These are phyloP conservation scores for Lycia hirtaria DNA, from an alignment of 2,888 invertebrate genomes.

Conservation along the genomic window DNA sequence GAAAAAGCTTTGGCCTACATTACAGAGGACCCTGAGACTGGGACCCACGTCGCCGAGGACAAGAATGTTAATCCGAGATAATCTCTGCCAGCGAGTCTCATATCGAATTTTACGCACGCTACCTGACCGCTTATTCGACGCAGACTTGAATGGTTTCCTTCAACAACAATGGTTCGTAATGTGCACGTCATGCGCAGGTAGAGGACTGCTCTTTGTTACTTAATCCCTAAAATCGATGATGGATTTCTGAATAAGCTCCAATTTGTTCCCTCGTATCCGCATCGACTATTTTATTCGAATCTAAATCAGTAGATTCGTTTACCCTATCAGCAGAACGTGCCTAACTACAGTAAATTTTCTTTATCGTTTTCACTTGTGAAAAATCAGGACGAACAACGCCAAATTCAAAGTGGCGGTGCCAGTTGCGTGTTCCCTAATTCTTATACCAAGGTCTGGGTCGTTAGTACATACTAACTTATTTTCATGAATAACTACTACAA, in stretches of 20 bases:
- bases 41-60: conserved; percentile 58
- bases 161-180: conserved; percentile 67
- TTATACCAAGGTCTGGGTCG: conserved; percentile 58
- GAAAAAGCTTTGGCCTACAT: conserved; percentile 67
- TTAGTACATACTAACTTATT: conserved; percentile 57
- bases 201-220: conserved; percentile 58
- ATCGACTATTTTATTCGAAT: conserved; percentile 6
- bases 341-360: conserved; percentile 21
- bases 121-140: conserved; percentile 76
- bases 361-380: conserved; percentile 29
- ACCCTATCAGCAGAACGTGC: conserved; percentile 26
- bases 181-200: conserved; percentile 68
- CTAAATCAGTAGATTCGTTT: conserved; percentile 5
- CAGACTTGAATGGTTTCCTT: conserved; percentile 74
- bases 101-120: conserved; percentile 80
- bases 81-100: conserved; percentile 69
- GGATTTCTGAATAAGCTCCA: conserved; percentile 27
- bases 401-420: conserved; percentile 41
- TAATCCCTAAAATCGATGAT: conserved; percentile 42
- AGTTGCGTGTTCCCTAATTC: conserved; percentile 58
- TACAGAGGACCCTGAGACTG: conserved; percentile 56
- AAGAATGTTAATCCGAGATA: conserved; percentile 83
- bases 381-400: conserved; percentile 7
- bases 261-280: conserved; percentile 17
- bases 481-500: conserved; percentile 45